Evolutionary conservation across 2,888 invertebrate genomes (phyloP).

Genomic region (Nowickia ferox): DNA sequence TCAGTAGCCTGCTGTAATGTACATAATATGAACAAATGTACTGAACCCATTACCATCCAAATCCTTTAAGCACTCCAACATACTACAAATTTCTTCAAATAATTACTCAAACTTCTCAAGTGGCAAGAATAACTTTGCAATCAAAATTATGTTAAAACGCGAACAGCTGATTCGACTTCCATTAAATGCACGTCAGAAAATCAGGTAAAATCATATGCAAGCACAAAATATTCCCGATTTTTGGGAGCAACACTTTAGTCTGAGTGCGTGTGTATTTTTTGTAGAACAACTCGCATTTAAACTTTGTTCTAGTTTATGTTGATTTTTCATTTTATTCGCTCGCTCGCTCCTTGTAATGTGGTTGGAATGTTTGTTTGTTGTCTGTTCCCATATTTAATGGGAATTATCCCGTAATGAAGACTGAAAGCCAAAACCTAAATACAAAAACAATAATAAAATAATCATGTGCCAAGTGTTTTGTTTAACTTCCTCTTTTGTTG

Average conservation of each 20-base stretch:
- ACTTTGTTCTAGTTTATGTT: slow-evolving; percentile 39
- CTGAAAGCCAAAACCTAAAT: slow-evolving; percentile 16
- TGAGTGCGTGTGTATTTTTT: background rate
- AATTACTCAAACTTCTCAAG: slow-evolving; percentile 11
- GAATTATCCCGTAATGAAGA: slow-evolving; percentile 24
- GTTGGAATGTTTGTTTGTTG: background rate
- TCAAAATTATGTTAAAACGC: slow-evolving; percentile 46
- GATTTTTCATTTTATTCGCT: background rate
- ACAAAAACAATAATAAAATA: slow-evolving; percentile 34
- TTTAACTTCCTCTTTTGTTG: slow-evolving; percentile 37
- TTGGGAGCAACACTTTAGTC: slow-evolving; percentile 6
- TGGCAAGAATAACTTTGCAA: slow-evolving; percentile 45
- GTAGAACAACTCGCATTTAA: slow-evolving; percentile 12
- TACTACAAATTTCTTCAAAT: background rate
- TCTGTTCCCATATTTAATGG: slow-evolving; percentile 10
- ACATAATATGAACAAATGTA: no score
- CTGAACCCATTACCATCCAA: no score
- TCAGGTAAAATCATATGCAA: slow-evolving; percentile 24
- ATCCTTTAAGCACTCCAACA: no score
- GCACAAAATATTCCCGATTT: slow-evolving; percentile 14
- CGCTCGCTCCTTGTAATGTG: background rate
- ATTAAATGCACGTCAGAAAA: slow-evolving; percentile 52
- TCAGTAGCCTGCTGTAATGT: no score
- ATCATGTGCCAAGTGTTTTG: slow-evolving; percentile 57
- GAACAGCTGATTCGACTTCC: slow-evolving; percentile 39